A percentile compares a stretch with the other conserved stretches of the same genome.
phyloP scores from a whole-genome alignment of 2,888 invertebrate species.

The Euzophera pinguis region DNA sequence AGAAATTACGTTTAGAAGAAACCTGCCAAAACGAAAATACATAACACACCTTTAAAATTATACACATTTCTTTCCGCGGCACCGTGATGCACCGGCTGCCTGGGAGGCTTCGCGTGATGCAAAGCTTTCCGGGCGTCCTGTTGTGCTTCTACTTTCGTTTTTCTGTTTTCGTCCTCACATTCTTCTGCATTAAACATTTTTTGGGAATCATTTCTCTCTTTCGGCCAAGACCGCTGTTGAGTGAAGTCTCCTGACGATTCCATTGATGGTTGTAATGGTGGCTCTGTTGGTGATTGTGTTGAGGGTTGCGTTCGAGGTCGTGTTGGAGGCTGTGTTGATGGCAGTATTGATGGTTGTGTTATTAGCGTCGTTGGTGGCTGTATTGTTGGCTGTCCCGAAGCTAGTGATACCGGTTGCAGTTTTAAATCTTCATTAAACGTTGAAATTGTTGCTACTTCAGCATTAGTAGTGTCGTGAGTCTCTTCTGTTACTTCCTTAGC shows the following conservation, averaged over 20 bases:
- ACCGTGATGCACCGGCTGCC: constrained; percentile 15
- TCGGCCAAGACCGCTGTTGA: constrained; percentile 28
- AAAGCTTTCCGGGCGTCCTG: constrained; percentile 19
- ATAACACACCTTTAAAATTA: constrained; percentile 31
- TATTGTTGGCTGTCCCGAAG: background rate
- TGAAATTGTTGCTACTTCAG: constrained; percentile 14
- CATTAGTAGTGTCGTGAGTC: constrained; percentile 8
- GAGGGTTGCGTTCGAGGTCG: background rate
- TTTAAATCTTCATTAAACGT: constrained; percentile 7
- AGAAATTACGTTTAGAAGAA: constrained; percentile 27
- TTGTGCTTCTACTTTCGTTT: constrained; percentile 37
- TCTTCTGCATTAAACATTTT: constrained; percentile 22
- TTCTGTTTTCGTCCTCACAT: constrained; percentile 16
- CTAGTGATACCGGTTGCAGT: background rate
- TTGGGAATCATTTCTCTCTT: constrained; percentile 25
- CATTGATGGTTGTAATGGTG: background rate
- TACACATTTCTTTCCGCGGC: constrained; percentile 25
- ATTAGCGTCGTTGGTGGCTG: background rate
- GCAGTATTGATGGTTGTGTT: background rate
- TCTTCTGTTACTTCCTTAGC: background rate
- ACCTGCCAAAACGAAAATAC: constrained; percentile 32
- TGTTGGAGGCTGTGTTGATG: background rate
- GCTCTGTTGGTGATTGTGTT: background rate
- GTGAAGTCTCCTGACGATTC: background rate
- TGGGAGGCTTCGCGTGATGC: constrained; percentile 6